Evolutionary conservation across 2,113 vertebrate species (phyloP), one percentile per base, ranked within the genome.

Genomic region (Callithrix jacchus): DNA sequence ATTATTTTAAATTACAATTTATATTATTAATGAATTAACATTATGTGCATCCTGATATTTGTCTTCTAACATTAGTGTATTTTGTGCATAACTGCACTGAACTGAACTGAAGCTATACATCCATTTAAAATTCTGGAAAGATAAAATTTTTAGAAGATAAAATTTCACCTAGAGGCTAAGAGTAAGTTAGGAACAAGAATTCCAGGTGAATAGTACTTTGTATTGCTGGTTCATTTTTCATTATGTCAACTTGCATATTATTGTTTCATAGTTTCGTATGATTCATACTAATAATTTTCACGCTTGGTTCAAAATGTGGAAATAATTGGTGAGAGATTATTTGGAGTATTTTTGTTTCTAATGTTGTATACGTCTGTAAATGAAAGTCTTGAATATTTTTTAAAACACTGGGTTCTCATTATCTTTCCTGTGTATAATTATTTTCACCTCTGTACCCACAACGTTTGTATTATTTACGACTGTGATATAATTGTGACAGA

Each of bases 201-300:
- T 87, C 4, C 64, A 81, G 83, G 54, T 73, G 35, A 14, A 47
- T 80, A 74, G 42, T n/a, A 94, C 37, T 91, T 96, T 93, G 23
- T 91, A 64, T 84, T 93, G 7, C 35, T 87, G 61, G 54, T 89
- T 94, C 68, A 87, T 77, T 93, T 94, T 95, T 91, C 74, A 84
- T 84, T 89, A 76, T 96, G 30, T 89, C 47, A 89, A 16, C 16
- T 82, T 83, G 18, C 49, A 93, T 74, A 87, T 87, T 92, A 70
- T 87, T 32, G 45, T 76, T 76, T 89, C 25, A 73, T 1, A 95
- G 42, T 76, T 95, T 32, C 45, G 81, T 91, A 58, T 37, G 20
- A 95, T 74, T 96, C 47, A 73, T 76, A 87, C 81, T 93, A 92
- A 94, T 93, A 95, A 97, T 93, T 97, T 79, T 95, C 42, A 77